Conservation (phyloP, 2,113 vertebrate species). For the Onychostoma macrolepis region DNA sequence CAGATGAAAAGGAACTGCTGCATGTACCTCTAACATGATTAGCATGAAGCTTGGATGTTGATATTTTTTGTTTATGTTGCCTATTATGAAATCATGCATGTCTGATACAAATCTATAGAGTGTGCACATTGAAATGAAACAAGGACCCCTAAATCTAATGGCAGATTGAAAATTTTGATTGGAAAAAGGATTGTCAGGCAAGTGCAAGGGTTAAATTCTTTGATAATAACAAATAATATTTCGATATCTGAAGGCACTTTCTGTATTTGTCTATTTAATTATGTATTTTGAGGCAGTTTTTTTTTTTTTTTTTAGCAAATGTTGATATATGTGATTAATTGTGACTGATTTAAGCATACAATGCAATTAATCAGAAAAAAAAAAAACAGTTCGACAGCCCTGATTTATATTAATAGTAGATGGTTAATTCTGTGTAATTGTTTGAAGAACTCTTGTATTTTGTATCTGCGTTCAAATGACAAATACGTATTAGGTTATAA, state of each 20-base stretch:
- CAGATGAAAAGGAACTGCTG: conserved; percentile 18
- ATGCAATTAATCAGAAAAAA: background rate
- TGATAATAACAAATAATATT: background rate
- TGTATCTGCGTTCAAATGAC: background rate
- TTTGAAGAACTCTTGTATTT: background rate
- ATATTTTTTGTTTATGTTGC: background rate
- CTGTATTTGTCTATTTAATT: background rate
- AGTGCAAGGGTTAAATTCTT: background rate
- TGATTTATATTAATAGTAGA: background rate
- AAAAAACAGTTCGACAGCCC: background rate
- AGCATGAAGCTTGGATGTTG: background rate
- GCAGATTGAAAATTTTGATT: background rate
- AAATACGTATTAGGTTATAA: background rate
- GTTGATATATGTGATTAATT: background rate
- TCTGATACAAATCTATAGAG: background rate
- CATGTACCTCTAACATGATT: conserved; percentile 41
- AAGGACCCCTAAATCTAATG: background rate
- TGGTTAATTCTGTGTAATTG: background rate
- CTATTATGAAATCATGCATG: conserved; percentile 41
- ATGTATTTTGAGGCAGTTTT: background rate
- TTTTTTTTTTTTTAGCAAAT: background rate
- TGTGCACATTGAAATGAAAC: background rate
- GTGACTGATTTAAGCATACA: background rate
- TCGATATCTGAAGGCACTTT: background rate
- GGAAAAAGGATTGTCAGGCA: background rate